Conservation (phyloP, 2,113 vertebrate species). For the Rhinolophus sinicus region DNA sequence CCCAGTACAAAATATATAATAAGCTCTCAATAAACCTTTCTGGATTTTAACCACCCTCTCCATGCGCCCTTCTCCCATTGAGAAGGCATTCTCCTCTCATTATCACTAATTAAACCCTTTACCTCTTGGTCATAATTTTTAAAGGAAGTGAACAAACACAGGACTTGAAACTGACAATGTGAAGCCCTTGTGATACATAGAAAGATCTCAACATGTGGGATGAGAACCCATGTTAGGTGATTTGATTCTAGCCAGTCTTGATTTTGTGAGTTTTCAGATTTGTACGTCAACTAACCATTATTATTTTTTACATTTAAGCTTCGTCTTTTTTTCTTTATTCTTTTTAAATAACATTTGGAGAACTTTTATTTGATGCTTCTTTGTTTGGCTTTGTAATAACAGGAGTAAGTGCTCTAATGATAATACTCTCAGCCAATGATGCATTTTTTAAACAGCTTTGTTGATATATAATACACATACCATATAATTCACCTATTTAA, state of each 20-base stretch:
- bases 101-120: background rate
- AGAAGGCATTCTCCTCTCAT: background rate
- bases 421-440: background rate
- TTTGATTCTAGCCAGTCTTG: background rate
- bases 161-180: background rate
- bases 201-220: background rate
- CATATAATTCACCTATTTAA: background rate
- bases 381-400: background rate
- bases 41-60: conserved; percentile 7
- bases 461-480: background rate
- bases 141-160: background rate
- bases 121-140: background rate
- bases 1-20: background rate
- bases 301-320: background rate
- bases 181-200: background rate
- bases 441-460: background rate
- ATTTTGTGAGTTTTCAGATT: background rate
- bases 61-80: accelerated
- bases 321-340: background rate
- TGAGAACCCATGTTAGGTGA: background rate
- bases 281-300: background rate
- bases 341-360: background rate
- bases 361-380: background rate
- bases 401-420: background rate
- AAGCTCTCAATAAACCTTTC: background rate